phyloP scores from a whole-genome alignment of 2,888 invertebrate species.

The Brenthis ino region DNA sequence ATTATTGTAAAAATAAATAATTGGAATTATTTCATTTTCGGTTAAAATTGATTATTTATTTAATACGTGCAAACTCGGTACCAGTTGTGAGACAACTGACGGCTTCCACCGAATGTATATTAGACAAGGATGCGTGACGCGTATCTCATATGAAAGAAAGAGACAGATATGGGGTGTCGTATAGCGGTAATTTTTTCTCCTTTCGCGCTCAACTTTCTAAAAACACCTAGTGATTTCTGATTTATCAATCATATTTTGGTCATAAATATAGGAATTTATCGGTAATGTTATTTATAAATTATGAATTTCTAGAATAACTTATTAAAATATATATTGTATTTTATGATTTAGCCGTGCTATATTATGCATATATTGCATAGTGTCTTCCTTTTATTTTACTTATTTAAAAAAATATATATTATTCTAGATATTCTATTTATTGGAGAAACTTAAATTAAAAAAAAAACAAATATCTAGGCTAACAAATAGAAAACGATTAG shows the following conservation, averaged over 20 bases:
- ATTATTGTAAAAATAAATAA: not conserved
- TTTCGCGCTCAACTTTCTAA: slow-evolving; percentile 80
- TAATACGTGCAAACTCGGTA: slow-evolving; percentile 59
- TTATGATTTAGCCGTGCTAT: no score
- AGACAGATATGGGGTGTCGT: slow-evolving; percentile 63
- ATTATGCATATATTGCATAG: no score
- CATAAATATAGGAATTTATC: slow-evolving; percentile 10
- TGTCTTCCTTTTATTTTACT: no score
- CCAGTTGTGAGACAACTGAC: slow-evolving; percentile 59
- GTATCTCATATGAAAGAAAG: slow-evolving; percentile 47
- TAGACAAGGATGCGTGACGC: slow-evolving; percentile 53
- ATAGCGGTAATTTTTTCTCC: slow-evolving; percentile 81
- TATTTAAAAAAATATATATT: no score
- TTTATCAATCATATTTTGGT: slow-evolving; percentile 46
- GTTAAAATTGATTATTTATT: slow-evolving; percentile 45
- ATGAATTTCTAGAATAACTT: no score
- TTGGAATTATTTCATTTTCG: slow-evolving; percentile 44
- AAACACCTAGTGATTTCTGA: slow-evolving; percentile 62
- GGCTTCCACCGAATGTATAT: slow-evolving; percentile 48
- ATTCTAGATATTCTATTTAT: no score
- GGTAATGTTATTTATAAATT: no score
- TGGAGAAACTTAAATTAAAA: no score
- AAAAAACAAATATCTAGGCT: no score
- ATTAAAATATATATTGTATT: no score
- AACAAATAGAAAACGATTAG: no score